Base-by-base conservation (phyloP, 2,113 vertebrate genomes). In the Pardalotus punctatus region DNA sequence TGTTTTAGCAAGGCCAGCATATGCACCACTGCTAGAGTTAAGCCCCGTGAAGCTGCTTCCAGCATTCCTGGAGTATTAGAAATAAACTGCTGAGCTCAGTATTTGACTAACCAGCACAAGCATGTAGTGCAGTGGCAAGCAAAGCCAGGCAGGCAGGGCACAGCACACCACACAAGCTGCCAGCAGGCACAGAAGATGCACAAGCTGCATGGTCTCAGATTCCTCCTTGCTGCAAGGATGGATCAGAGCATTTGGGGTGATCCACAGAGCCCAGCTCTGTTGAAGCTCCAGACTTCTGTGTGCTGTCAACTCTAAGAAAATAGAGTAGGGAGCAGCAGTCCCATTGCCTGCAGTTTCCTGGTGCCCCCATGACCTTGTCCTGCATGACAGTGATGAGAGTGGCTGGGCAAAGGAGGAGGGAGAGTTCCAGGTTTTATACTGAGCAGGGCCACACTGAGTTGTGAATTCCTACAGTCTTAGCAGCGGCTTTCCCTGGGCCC, bases 1-100 rank as follows among this genome's bases (percentile, higher is more conserved):
- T 71, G 57, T 79, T 81, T 64, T 21, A 88, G 73, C 65, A 71
- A 81, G 61, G 65, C 71, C 83, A 88, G 82, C 24, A 10, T 20
- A 33, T 8, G 54, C n/a, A 45, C 33, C 19, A 6, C 48, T 91
- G 73, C 13, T 66, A 19, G 47, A 87, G 51, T 85, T 79, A 85
- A 92, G 53, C 86, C 48, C 82, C 5, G 0, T n/a, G 61, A 74
- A 95, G 50, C 86, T 56, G n/a, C 71, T 90, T 88, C 86, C 86
- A 93, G 66, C 43, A 28, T 82, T 95, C 71, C 74, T 92, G 66
- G 31, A 88, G 36, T 33, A 36, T 72, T 60, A 80, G 76, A 64
- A 86, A 64, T 47, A 56, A 93, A 79, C 27, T 85, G 82, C 88
- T 96, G 93, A 96, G 57, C 74, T 92, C 1, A 5, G 35, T 42